Evolutionary conservation across 1,140 invertebrate species (phyloP).

Genomic region (Trachelipus rathkii): DNA sequence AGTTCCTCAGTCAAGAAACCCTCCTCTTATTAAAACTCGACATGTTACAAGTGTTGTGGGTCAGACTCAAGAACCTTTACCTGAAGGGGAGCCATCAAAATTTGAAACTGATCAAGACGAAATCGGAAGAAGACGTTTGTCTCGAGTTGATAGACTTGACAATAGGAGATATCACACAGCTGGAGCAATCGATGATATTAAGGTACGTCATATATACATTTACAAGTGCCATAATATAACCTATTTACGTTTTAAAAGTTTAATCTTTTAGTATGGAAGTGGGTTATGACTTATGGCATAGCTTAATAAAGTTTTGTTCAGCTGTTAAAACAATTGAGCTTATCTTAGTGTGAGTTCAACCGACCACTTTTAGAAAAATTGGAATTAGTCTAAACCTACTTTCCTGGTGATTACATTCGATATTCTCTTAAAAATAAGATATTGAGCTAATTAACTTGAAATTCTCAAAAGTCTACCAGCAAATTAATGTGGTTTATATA

Average conservation of each 20-base stretch:
- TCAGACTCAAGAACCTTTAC: conserved; percentile 30
- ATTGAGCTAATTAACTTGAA: background rate
- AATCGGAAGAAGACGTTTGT: conserved; percentile 52
- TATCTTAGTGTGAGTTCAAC: background rate
- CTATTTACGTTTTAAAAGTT: background rate
- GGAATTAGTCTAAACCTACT: background rate
- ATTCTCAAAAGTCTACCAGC: background rate
- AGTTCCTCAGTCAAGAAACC: conserved; percentile 64
- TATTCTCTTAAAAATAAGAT: too few species aligned
- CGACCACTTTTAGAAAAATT: background rate
- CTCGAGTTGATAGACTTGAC: conserved; percentile 54
- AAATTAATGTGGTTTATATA: background rate
- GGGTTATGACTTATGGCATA: background rate
- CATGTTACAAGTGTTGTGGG: conserved; percentile 51
- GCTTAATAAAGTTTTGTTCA: background rate
- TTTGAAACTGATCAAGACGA: conserved; percentile 47
- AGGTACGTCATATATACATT: conserved; percentile 50
- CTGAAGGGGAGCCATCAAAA: conserved; percentile 16
- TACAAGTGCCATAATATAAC: background rate
- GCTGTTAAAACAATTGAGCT: background rate
- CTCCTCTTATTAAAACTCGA: conserved; percentile 66
- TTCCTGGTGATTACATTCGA: too few species aligned
- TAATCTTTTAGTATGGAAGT: background rate
- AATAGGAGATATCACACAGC: conserved; percentile 61
- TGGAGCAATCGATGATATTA: conserved; percentile 63